These are phyloP conservation scores for Kuschelorhynchus macadamiae DNA, from an alignment of 2,888 invertebrate species.

Conservation along the genomic window DNA sequence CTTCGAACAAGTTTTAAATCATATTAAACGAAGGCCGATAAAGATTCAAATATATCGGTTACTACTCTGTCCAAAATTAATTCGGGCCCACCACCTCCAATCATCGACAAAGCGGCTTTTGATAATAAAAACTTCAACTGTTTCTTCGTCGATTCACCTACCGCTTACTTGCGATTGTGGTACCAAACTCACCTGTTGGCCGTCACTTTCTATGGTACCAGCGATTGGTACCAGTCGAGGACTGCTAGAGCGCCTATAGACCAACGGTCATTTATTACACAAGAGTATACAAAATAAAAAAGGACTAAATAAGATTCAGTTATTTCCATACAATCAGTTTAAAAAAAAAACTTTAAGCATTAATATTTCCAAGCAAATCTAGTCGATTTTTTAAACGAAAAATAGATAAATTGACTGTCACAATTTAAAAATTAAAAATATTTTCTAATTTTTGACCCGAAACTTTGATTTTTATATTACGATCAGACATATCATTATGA, in stretches of 20 bases:
- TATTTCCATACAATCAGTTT: too few species aligned
- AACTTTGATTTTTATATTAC: too few species aligned
- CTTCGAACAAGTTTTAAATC: too few species aligned
- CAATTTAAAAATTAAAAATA: too few species aligned
- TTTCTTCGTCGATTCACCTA: background rate
- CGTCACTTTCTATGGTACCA: conserved; percentile 34
- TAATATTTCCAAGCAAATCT: background rate
- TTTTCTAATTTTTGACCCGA: too few species aligned
- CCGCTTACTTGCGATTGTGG: conserved; percentile 28
- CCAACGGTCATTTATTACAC: conserved; percentile 23
- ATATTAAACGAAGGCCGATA: too few species aligned
- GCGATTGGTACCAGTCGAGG: conserved; percentile 22
- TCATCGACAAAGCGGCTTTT: conserved; percentile 16
- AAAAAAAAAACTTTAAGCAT: too few species aligned
- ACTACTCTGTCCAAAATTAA: conserved; percentile 16
- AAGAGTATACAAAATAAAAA: conserved; percentile 33
- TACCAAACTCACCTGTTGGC: conserved; percentile 30
- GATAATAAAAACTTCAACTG: background rate
- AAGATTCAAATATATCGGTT: too few species aligned
- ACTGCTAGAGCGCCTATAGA: too few species aligned
- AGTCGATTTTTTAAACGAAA: background rate
- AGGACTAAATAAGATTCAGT: too few species aligned
- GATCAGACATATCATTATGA: too few species aligned
- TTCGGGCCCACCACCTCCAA: conserved; percentile 7
- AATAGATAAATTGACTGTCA: too few species aligned